A percentile compares a stretch with the other conserved stretches of the same genome.
phyloP scores from a whole-genome alignment of 2,888 invertebrate genomes.

The Amorpha juglandis region DNA sequence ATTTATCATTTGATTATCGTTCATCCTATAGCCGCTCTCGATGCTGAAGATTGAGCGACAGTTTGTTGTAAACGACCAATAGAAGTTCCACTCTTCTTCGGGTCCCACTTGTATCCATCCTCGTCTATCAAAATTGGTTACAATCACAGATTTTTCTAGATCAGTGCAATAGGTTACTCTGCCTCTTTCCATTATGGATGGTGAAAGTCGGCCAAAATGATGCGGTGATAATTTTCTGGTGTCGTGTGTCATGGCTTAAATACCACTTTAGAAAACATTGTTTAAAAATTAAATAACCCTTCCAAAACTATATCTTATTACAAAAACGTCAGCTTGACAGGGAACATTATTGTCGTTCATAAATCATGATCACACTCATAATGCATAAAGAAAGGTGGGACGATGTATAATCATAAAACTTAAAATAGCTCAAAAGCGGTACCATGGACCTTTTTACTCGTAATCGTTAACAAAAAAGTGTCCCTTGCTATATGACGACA shows the following conservation, averaged over 20 bases:
- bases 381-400: neutral
- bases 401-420: neutral
- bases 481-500: too few species aligned
- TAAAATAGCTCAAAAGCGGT: neutral
- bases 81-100: conserved; percentile 98
- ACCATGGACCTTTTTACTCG: neutral
- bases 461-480: too few species aligned
- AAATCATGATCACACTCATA: neutral
- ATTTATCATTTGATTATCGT: conserved; percentile 96
- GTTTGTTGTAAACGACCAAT: conserved; percentile 97
- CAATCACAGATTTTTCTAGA: conserved; percentile 95
- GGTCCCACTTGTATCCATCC: conserved; percentile 94
- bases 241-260: neutral
- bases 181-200: conserved; percentile 50
- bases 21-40: conserved; percentile 95
- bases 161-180: conserved; percentile 88
- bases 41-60: conserved; percentile 95
- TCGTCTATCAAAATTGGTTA: conserved; percentile 95
- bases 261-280: conserved; percentile 2
- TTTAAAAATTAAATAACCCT: conserved; percentile 1
- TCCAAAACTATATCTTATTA: neutral
- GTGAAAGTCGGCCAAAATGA: conserved; percentile 25
- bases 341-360: neutral
- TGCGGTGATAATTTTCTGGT: conserved; percentile 11
- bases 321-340: neutral